phyloP scores from a whole-genome alignment of 2,113 vertebrate genomes.

The Rhinoderma darwinii region DNA sequence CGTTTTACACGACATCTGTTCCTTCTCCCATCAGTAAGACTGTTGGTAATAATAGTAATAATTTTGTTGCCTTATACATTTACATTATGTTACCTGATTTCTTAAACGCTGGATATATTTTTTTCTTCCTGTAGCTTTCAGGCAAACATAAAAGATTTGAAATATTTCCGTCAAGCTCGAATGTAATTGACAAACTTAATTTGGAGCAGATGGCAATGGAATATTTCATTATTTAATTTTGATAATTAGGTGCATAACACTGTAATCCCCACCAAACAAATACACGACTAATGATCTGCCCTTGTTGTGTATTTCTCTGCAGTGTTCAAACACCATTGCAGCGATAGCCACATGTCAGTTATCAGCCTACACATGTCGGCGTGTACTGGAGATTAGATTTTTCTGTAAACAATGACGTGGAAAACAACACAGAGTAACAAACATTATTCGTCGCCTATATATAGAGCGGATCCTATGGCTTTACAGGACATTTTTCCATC shows the following conservation, averaged over 20 bases:
- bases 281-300: slow-evolving; percentile 47
- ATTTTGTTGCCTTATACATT: not conserved
- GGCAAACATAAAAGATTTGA: slow-evolving; percentile 13
- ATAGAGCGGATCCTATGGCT: no score
- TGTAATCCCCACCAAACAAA: slow-evolving; percentile 52
- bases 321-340: slow-evolving; percentile 19
- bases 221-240: slow-evolving; percentile 58
- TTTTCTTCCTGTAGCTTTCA: not conserved
- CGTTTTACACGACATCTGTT: not conserved
- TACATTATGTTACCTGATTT: not conserved
- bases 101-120: not conserved
- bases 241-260: slow-evolving; percentile 58
- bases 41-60: not conserved
- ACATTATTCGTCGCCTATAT: no score
- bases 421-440: not conserved
- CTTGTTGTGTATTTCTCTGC: slow-evolving; percentile 49
- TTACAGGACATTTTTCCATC: no score
- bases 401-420: not conserved
- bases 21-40: not conserved
- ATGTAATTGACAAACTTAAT: slow-evolving; percentile 54
- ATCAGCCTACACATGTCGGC: slow-evolving; percentile 3
- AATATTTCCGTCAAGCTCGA: slow-evolving; percentile 15
- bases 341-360: slow-evolving; percentile 25
- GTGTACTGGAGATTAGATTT: not conserved
- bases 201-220: slow-evolving; percentile 50